A percentile compares a stretch with the other conserved stretches of the same genome.
Conservation (phyloP, 1,140 invertebrate genomes). For the Agraylea sexmaculata region DNA sequence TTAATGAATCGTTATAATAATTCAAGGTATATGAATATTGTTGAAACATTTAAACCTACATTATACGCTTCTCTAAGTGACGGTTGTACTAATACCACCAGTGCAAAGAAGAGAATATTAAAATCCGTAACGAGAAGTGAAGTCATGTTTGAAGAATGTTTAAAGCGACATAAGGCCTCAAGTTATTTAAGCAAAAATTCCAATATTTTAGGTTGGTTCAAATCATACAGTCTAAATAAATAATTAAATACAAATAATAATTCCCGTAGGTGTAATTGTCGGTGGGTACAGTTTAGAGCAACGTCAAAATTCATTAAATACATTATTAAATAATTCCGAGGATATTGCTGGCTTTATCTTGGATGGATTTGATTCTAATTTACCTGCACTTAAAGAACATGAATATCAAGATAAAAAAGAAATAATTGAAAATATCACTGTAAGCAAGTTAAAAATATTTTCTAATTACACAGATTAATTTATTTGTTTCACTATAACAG, state of each 20-base stretch:
- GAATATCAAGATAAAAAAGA: slow-evolving; percentile 29
- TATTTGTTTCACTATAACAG: slow-evolving; percentile 6
- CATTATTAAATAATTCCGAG: slow-evolving; percentile 38
- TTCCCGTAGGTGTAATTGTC: slow-evolving; percentile 49
- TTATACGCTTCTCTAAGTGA: slow-evolving; percentile 55
- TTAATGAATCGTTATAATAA: slow-evolving; percentile 7
- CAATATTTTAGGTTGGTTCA: slow-evolving; percentile 19
- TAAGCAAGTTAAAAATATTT: slow-evolving; percentile 4
- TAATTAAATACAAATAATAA: slow-evolving; percentile 19
- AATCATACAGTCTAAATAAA: not conserved
- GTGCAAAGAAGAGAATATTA: slow-evolving; percentile 37
- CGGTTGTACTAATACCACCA: slow-evolving; percentile 50
- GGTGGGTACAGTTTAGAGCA: slow-evolving; percentile 54
- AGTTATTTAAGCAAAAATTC: slow-evolving; percentile 20
- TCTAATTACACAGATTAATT: not conserved
- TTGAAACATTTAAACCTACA: slow-evolving; percentile 54
- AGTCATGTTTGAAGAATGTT: slow-evolving; percentile 43
- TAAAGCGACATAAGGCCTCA: slow-evolving; percentile 39
- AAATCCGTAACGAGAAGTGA: slow-evolving; percentile 49
- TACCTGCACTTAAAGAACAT: slow-evolving; percentile 24
- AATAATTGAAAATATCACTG: slow-evolving; percentile 41
- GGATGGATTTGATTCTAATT: slow-evolving; percentile 67
- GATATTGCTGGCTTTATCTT: slow-evolving; percentile 54
- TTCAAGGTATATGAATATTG: slow-evolving; percentile 47
- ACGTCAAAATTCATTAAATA: slow-evolving; percentile 44